phyloP scores from a whole-genome alignment of 1,140 invertebrate species.

The Hermetia illucens region DNA sequence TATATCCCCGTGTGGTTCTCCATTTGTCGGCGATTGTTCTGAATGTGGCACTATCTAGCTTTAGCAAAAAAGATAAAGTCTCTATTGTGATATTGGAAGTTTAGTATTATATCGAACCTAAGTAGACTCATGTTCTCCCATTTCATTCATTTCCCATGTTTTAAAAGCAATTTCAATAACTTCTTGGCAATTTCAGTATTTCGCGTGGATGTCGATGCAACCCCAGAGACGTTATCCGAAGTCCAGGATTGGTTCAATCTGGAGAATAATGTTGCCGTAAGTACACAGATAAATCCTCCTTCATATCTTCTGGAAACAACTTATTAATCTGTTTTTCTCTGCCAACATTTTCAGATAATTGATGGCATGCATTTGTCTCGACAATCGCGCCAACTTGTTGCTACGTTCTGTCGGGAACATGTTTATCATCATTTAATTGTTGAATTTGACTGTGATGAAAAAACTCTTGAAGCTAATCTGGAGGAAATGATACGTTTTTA shows the following conservation, averaged over 20 bases:
- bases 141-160: too few relatives aligned
- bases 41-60: too few relatives aligned
- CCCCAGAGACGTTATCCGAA: slow-evolving; percentile 66
- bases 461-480: slow-evolving; percentile 64
- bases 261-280: slow-evolving; percentile 67
- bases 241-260: slow-evolving; percentile 60
- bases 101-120: too few relatives aligned
- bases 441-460: slow-evolving; percentile 82
- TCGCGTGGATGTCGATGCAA: slow-evolving; percentile 53
- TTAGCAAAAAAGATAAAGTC: too few relatives aligned
- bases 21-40: too few relatives aligned
- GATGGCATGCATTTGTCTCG: slow-evolving; percentile 86
- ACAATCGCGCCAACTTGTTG: slow-evolving; percentile 60
- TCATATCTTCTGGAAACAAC: neutral
- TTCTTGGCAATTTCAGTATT: slow-evolving; percentile 9
- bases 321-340: neutral
- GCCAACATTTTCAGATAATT: slow-evolving; percentile 48
- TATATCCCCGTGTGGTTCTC: slow-evolving; percentile 71
- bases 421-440: slow-evolving; percentile 83
- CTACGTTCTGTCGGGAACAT: slow-evolving; percentile 54
- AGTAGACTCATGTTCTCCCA: too few relatives aligned
- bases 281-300: slow-evolving; percentile 19
- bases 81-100: too few relatives aligned
- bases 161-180: too few relatives aligned
- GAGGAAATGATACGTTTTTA: slow-evolving; percentile 81